Percentiles rank a stretch among this genome's conserved stretches.
Conservation (phyloP, 2,888 invertebrate species). For the Empis stercorea region DNA sequence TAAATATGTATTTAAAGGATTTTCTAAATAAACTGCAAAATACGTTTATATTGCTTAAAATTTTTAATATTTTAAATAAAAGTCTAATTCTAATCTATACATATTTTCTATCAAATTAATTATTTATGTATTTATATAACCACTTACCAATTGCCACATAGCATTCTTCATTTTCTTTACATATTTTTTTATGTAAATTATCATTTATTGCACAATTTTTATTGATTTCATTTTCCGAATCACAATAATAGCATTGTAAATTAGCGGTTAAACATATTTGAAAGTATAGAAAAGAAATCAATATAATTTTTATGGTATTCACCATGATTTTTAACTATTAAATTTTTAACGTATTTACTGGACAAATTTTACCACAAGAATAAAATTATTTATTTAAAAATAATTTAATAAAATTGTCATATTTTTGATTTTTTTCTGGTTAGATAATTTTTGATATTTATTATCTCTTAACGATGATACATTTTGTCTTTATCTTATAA, state of each 20-base stretch:
- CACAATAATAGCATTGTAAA: not conserved
- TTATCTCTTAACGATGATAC: too few relatives aligned
- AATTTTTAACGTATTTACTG: too few relatives aligned
- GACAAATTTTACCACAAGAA: too few relatives aligned
- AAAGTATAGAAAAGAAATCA: not conserved
- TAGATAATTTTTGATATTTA: too few relatives aligned
- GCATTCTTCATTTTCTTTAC: not conserved
- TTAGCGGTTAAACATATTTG: not conserved
- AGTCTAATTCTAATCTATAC: not conserved
- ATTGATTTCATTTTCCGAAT: not conserved
- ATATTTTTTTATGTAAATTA: not conserved
- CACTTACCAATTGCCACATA: not conserved
- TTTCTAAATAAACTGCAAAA: too few relatives aligned
- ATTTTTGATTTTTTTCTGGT: too few relatives aligned
- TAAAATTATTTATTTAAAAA: too few relatives aligned
- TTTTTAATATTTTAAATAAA: too few relatives aligned
- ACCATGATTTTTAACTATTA: not conserved
- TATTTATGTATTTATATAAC: not conserved
- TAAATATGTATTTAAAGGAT: too few relatives aligned
- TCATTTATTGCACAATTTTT: not conserved
- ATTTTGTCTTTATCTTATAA: too few relatives aligned
- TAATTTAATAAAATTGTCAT: too few relatives aligned
- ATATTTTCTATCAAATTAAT: not conserved
- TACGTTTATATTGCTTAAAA: too few relatives aligned
- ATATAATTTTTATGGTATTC: not conserved